These are phyloP conservation scores for Petrolisthes manimaculis DNA, from an alignment of 2,888 invertebrate species.

Conservation along the genomic window DNA sequence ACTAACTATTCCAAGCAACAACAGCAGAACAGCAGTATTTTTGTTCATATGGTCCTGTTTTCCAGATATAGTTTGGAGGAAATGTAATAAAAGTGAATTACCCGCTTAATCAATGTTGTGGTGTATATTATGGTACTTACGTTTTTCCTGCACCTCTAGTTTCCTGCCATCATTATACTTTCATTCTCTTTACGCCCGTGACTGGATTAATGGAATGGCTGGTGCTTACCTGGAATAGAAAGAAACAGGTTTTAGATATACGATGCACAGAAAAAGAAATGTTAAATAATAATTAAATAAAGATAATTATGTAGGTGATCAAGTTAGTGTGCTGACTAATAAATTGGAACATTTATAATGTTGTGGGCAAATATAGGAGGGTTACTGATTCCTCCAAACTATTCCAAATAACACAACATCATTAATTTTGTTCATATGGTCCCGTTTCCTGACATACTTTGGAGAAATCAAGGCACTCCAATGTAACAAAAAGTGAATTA, in stretches of 20 bases:
- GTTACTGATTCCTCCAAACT: no score
- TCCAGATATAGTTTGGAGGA: no score
- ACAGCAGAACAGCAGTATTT: background rate
- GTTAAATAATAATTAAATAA: background rate
- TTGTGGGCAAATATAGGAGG: no score
- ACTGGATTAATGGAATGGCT: background rate
- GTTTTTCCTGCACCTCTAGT: constrained; percentile 11
- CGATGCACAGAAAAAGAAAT: background rate
- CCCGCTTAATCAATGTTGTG: no score
- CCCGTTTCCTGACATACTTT: no score
- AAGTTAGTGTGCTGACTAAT: background rate
- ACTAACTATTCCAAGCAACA: no score
- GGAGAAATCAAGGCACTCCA: no score
- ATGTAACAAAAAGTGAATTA: no score
- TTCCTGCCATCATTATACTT: background rate
- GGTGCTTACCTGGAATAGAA: constrained; percentile 26
- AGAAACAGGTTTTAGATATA: constrained; percentile 8
- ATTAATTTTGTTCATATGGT: background rate
- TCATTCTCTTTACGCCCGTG: background rate
- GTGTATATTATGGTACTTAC: constrained; percentile 21
- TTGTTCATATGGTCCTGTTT: background rate
- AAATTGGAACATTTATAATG: background rate
- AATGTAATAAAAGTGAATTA: no score
- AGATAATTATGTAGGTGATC: background rate
- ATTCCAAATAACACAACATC: no score